Evolutionary conservation across 2,797 vertebrate species (phyloP), one percentile per base, ranked within the genome.

Genomic region (Jordanella pulchra): DNA sequence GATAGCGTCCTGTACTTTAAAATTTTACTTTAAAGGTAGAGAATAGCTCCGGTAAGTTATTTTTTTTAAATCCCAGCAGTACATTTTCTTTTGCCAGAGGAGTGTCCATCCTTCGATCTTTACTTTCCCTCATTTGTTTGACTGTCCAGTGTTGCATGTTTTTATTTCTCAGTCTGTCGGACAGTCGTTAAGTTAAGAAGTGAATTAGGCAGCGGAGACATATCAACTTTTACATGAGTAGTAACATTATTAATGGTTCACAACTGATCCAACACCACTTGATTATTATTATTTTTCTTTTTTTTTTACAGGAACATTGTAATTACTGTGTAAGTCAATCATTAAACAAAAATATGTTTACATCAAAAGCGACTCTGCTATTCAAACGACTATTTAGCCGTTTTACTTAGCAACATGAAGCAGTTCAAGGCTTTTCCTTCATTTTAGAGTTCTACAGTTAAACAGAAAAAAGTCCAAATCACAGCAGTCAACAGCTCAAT

Each of bases 361-460:
- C 84, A 87, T 83, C 75, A 78, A 76, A 83, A 91, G 81, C 73
- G 85, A 87, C 72, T 84, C 75, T 72, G 72, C 64, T 70, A 77
- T 74, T 15, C 42, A 86, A 87, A 75, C 71, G 53, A 35, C 15
- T 42, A 68, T 51, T 61, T 54, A 85, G 81, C 71, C 12, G 28
- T 84, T 89, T 88, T 84, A 86, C 78, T 69, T 55, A 76, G 85
- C 85, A 56, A 86, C 80, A 76, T 78, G 73, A 92, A 89, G 90
- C 89, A 90, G 92, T 92, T 92, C 92, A 92, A 89, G 72, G 78
- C 83, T 81, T 85, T 80, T 86, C 81, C 82, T 86, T 92, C 73
- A 81, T 78, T 86, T 79, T 32, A 80, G 90, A 84, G 55, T 72
- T 69, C 15, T 45, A 65, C 66, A 65, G 35, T 64, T 78, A 81